phyloP scores from a whole-genome alignment of 2,113 vertebrate species.

The Arenaria interpres region DNA sequence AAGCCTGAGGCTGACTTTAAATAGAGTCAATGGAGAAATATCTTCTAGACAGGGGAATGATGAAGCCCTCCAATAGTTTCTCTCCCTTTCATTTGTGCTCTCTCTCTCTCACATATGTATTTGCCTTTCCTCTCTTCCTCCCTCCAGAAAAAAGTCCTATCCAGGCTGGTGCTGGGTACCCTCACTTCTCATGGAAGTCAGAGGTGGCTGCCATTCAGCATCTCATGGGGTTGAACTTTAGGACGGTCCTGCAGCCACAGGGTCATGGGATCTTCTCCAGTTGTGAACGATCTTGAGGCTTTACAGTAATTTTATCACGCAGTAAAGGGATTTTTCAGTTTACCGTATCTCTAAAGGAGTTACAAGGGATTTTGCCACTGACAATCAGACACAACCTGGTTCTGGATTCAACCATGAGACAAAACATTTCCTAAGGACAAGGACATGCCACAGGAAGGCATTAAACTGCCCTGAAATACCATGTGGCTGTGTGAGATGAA shows the following conservation, averaged over 20 bases:
- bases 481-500: not conserved
- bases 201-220: not conserved
- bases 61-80: not conserved
- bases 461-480: not conserved
- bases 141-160: not conserved
- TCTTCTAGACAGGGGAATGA: constrained; percentile 57
- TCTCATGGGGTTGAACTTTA: not conserved
- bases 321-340: not conserved
- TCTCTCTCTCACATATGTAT: not conserved
- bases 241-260: not conserved
- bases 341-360: not conserved
- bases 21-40: constrained; percentile 64
- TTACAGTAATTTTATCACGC: not conserved
- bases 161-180: not conserved
- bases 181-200: not conserved
- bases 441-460: not conserved
- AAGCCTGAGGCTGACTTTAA: constrained; percentile 66
- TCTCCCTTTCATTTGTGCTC: not conserved
- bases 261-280: not conserved
- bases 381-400: not conserved
- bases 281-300: not conserved
- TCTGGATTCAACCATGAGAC: not conserved
- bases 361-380: not conserved
- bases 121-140: not conserved
- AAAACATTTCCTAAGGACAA: not conserved